Conservation (phyloP, 2,113 vertebrate genomes). For the Chinchilla lanigera region DNA sequence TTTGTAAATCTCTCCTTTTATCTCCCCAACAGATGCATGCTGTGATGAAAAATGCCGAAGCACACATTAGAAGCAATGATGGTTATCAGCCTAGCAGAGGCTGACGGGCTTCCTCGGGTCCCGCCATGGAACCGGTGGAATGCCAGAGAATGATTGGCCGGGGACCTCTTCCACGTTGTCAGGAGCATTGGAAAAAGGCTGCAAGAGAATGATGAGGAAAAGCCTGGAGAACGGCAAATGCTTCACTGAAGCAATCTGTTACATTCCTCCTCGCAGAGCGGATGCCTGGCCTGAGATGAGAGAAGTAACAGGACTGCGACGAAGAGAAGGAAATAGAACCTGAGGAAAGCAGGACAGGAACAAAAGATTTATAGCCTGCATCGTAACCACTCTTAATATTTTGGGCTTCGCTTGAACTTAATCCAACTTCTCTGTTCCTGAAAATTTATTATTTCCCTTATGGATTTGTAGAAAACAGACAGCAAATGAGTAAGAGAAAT, state of each 20-base stretch:
- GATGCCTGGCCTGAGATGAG: neutral
- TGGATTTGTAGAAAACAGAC: conserved; percentile 43
- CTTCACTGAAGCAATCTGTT: conserved; percentile 70
- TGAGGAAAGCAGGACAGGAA: neutral
- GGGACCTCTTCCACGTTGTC: conserved; percentile 69
- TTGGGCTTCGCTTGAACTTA: conserved; percentile 46
- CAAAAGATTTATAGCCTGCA: conserved; percentile 16
- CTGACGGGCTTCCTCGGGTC: conserved; percentile 65
- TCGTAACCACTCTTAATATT: neutral
- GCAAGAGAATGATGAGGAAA: conserved; percentile 68
- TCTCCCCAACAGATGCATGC: conserved; percentile 78
- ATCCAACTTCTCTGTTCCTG: conserved; percentile 49
- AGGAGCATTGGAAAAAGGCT: conserved; percentile 61
- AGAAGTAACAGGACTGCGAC: neutral
- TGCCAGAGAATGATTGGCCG: conserved; percentile 67
- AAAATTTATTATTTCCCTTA: conserved; percentile 68
- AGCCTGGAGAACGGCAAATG: conserved; percentile 68
- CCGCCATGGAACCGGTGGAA: conserved; percentile 60
- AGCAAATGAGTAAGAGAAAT: conserved; percentile 61
- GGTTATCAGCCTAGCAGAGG: conserved; percentile 74
- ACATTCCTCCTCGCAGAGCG: conserved; percentile 42
- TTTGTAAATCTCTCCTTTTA: conserved; percentile 82
- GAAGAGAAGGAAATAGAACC: conserved; percentile 22
- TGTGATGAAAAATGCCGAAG: conserved; percentile 75
- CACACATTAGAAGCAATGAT: conserved; percentile 74